These are phyloP conservation scores for Stegastes partitus DNA, from an alignment of 2,113 vertebrate genomes.

Conservation along the genomic window DNA sequence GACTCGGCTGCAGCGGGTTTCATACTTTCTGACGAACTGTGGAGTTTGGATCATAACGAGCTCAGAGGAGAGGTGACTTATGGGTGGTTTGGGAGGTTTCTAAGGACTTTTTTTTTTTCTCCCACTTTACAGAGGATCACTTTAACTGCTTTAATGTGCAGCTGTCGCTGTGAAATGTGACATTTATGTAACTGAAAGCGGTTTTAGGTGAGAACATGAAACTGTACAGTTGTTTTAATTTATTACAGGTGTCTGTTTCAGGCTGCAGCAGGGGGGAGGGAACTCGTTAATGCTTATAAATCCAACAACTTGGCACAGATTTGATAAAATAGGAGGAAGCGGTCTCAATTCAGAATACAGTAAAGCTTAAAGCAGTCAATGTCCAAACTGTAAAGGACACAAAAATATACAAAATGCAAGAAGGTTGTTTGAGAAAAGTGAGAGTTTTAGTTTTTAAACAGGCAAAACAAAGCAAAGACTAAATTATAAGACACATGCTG, in stretches of 20 bases:
- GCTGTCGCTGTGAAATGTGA: neutral
- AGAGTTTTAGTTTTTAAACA: neutral
- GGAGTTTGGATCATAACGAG: conserved; percentile 25
- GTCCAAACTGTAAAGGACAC: too few relatives aligned
- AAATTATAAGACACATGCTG: too few relatives aligned
- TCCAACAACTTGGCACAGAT: neutral
- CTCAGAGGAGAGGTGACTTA: neutral
- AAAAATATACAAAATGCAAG: neutral
- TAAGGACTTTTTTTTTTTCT: neutral
- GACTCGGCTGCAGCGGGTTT: conserved; percentile 2
- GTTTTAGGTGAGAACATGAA: neutral
- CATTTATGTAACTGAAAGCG: neutral
- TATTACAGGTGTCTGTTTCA: neutral
- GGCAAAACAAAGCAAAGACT: too few relatives aligned
- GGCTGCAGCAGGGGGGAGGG: neutral
- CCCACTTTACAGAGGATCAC: neutral
- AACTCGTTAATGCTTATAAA: neutral
- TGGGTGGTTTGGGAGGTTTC: neutral
- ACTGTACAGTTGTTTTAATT: neutral
- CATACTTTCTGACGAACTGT: conserved; percentile 18
- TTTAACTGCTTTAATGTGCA: neutral
- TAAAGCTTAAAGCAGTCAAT: too few relatives aligned
- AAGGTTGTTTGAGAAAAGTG: neutral
- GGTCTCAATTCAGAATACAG: too few relatives aligned
- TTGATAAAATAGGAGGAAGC: too few relatives aligned